Evolutionary conservation across 2,888 invertebrate genomes (phyloP).

Genomic region (Eumacrocentrus americanus): DNA sequence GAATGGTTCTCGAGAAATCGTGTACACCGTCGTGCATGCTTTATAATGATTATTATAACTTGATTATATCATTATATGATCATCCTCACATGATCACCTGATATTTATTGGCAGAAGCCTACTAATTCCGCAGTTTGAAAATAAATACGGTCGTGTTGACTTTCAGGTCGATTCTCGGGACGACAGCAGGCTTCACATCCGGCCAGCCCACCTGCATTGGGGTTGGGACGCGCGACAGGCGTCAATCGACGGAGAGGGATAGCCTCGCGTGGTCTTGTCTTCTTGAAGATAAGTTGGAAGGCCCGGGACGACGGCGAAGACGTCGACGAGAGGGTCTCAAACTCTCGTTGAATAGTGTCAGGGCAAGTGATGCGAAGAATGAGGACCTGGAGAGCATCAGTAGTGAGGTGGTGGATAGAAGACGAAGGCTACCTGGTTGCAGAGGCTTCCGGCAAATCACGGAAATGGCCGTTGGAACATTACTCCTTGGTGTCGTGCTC

Average conservation of each 20-base stretch:
- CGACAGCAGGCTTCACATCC: slow-evolving; percentile 46
- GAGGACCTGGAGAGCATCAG: slow-evolving; percentile 35
- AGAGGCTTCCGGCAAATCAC: slow-evolving; percentile 53
- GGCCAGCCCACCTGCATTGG: slow-evolving; percentile 58
- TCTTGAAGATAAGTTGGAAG: slow-evolving; percentile 34
- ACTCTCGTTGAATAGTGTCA: slow-evolving; percentile 27
- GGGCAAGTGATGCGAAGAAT: slow-evolving; percentile 32
- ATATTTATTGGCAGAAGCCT: background rate
- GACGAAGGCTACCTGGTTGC: slow-evolving; percentile 48
- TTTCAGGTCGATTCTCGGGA: slow-evolving; percentile 41
- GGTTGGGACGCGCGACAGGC: slow-evolving; percentile 20
- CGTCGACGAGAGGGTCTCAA: slow-evolving; percentile 29
- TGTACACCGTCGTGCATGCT: too few relatives aligned
- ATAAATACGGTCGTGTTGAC: background rate
- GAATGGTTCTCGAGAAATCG: too few relatives aligned
- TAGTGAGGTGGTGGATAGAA: slow-evolving; percentile 27
- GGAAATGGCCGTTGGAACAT: slow-evolving; percentile 54
- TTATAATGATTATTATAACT: too few relatives aligned
- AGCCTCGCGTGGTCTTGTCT: slow-evolving; percentile 20
- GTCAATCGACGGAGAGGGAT: slow-evolving; percentile 20
- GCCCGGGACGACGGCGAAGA: slow-evolving; percentile 32
- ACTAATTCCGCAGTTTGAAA: background rate
- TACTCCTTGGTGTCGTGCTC: slow-evolving; percentile 57
- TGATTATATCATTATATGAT: too few relatives aligned
- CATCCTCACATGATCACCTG: too few relatives aligned